phyloP scores from a whole-genome alignment of 2,113 vertebrate genomes.

The Neolamprologus caudopunctatus region DNA sequence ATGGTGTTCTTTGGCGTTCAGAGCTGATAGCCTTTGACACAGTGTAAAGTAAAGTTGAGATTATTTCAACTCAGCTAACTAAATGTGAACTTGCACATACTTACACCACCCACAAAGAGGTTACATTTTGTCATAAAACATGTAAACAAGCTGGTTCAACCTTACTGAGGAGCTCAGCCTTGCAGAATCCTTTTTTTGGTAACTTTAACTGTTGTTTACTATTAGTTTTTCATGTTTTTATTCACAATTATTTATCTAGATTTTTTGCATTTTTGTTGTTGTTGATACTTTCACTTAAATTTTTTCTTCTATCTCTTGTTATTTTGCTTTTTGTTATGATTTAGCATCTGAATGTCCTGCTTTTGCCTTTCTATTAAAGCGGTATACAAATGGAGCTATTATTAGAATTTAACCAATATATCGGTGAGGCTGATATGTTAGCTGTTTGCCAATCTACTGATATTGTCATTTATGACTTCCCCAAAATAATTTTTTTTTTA shows the following conservation, averaged over 20 bases:
- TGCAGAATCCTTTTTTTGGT: not conserved
- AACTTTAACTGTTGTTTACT: not conserved
- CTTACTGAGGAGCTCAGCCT: not conserved
- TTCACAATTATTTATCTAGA: not conserved
- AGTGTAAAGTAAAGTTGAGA: not conserved
- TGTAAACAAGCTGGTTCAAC: not conserved
- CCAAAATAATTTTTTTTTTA: rapidly evolving
- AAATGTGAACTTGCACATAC: not conserved
- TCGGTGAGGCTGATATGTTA: not conserved
- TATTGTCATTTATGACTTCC: not conserved
- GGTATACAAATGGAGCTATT: not conserved
- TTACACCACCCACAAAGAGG: not conserved
- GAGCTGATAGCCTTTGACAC: not conserved
- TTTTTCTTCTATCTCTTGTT: not conserved
- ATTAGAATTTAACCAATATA: not conserved
- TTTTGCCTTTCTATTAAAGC: not conserved
- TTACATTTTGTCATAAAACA: not conserved
- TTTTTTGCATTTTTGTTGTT: not conserved
- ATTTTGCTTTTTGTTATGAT: not conserved
- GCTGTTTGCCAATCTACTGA: not conserved
- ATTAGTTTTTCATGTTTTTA: not conserved
- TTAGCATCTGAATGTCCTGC: not conserved
- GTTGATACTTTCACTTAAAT: not conserved
- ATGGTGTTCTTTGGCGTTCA: not conserved
- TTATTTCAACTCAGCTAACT: not conserved